A percentile compares a stretch with the other conserved stretches of the same genome.
Evolutionary conservation across 2,888 invertebrate genomes (phyloP).

Genomic region (Brenthis ino): DNA sequence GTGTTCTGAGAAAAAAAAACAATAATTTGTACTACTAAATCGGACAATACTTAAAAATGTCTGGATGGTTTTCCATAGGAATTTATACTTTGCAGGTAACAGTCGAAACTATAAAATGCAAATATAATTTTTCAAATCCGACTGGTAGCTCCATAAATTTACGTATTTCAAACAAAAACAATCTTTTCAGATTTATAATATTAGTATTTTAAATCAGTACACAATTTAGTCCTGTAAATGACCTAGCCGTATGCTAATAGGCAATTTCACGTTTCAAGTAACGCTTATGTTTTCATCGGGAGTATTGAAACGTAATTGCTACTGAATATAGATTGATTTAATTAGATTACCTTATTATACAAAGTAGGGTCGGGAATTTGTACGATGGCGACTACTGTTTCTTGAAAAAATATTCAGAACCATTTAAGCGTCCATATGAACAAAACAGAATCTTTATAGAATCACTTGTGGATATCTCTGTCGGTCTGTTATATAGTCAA

Average conservation of each 20-base stretch:
- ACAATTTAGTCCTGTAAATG: background rate
- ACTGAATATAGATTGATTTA: constrained; percentile 28
- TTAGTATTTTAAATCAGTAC: background rate
- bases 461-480: too few relatives aligned
- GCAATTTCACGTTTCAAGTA: constrained; percentile 50
- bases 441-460: too few relatives aligned
- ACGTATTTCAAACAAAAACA: too few relatives aligned
- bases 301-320: constrained; percentile 51
- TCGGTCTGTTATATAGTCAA: too few relatives aligned
- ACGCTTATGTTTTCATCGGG: constrained; percentile 61
- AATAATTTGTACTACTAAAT: too few relatives aligned
- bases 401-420: too few relatives aligned
- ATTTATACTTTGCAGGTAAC: background rate
- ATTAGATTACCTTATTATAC: constrained; percentile 22
- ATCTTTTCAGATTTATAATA: background rate
- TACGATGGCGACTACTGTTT: background rate
- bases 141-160: too few relatives aligned
- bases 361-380: constrained; percentile 6
- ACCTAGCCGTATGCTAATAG: constrained; percentile 38
- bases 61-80: too few relatives aligned
- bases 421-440: too few relatives aligned
- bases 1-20: too few relatives aligned
- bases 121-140: too few relatives aligned
- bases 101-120: background rate
- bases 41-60: too few relatives aligned